Conservation (phyloP, 2,113 vertebrate species). For the Poecile atricapillus region DNA sequence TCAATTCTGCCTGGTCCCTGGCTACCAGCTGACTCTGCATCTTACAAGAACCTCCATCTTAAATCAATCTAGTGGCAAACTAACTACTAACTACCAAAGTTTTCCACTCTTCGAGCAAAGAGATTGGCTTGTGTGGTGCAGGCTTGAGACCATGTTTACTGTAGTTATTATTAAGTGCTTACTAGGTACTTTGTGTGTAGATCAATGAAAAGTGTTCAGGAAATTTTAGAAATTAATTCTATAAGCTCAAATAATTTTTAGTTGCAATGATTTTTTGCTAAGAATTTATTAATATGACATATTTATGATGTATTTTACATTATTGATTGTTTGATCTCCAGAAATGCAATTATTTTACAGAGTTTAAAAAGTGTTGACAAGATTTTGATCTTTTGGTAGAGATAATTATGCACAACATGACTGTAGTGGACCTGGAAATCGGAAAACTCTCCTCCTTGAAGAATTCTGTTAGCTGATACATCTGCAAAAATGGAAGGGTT, state of each 20-base stretch:
- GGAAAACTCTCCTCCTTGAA: background rate
- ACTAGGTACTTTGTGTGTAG: background rate
- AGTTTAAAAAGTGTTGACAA: background rate
- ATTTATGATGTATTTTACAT: background rate
- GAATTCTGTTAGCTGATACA: background rate
- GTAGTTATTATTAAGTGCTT: background rate
- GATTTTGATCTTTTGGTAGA: background rate
- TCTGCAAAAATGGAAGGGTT: background rate
- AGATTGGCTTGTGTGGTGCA: background rate
- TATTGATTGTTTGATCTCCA: background rate
- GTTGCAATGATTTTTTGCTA: background rate
- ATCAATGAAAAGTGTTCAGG: background rate
- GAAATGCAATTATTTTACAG: background rate
- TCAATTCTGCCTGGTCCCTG: fast-evolving
- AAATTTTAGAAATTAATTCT: background rate
- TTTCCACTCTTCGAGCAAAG: background rate
- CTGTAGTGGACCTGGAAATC: background rate
- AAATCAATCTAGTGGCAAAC: background rate
- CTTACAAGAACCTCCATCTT: background rate
- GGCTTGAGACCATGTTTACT: background rate
- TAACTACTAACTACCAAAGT: background rate
- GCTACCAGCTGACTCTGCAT: background rate
- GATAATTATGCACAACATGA: background rate
- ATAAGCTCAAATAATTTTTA: background rate
- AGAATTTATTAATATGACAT: background rate